Evolutionary conservation across 2,888 invertebrate genomes (phyloP).

Genomic region (Agriotes lineatus): DNA sequence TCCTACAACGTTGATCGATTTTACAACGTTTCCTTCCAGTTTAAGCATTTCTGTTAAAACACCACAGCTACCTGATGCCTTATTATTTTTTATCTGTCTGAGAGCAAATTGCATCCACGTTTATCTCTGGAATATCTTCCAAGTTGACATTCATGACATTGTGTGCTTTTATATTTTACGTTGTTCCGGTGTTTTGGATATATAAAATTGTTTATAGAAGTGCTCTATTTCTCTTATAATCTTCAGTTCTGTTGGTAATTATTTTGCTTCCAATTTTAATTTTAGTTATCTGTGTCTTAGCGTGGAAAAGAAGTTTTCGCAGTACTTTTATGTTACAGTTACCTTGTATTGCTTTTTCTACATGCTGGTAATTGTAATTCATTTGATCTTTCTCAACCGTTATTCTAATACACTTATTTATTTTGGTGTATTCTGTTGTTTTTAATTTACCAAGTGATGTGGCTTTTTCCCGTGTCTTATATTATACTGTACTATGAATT

Average conservation of each 20-base stretch:
- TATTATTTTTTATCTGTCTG: background rate
- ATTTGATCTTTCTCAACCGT: background rate
- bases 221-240: too few relatives aligned
- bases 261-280: too few relatives aligned
- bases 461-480: too few relatives aligned
- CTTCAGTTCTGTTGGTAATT: too few relatives aligned
- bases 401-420: background rate
- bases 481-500: too few relatives aligned
- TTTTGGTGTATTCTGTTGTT: background rate
- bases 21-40: too few relatives aligned
- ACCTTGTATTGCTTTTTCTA: background rate
- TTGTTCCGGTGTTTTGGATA: background rate
- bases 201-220: too few relatives aligned
- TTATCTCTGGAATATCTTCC: background rate
- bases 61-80: background rate
- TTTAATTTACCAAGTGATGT: too few relatives aligned
- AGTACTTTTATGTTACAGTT: background rate
- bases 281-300: background rate
- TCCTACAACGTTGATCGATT: too few relatives aligned
- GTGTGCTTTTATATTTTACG: background rate
- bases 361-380: background rate
- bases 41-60: too few relatives aligned
- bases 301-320: background rate
- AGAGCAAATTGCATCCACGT: background rate
- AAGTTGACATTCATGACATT: background rate